A percentile compares a stretch with the other conserved stretches of the same genome.
These are phyloP conservation scores for Mesitornis unicolor DNA, from an alignment of 2,113 vertebrate species.

Conservation along the genomic window DNA sequence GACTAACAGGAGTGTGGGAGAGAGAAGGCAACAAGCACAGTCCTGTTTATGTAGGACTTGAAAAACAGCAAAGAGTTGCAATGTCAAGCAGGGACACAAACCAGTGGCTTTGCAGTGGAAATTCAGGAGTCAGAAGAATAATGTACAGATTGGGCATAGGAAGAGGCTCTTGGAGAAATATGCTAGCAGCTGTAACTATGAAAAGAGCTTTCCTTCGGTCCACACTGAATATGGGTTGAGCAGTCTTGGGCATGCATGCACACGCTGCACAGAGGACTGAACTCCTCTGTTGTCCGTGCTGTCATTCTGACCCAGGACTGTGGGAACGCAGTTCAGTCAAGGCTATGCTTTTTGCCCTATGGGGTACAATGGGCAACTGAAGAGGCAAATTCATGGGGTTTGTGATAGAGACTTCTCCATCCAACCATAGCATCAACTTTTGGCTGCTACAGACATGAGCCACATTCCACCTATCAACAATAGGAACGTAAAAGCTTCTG, in stretches of 20 bases:
- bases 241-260: rapidly evolving
- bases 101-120: not conserved
- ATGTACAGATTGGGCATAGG: not conserved
- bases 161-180: not conserved
- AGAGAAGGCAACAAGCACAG: not conserved
- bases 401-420: not conserved
- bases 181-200: not conserved
- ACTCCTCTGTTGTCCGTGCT: not conserved
- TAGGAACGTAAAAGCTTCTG: not conserved
- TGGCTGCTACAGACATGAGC: not conserved
- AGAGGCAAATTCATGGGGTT: not conserved
- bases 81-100: not conserved
- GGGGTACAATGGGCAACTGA: not conserved
- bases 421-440: not conserved
- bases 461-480: not conserved
- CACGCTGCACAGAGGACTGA: not conserved
- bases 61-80: not conserved
- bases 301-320: not conserved
- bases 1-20: not conserved
- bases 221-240: not conserved
- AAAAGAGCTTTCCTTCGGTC: not conserved
- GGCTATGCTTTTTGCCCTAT: not conserved
- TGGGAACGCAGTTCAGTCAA: not conserved
- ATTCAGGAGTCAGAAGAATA: not conserved
- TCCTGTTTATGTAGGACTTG: not conserved